These are phyloP conservation scores for Erebia palarica DNA, from an alignment of 2,888 invertebrate species.

Conservation along the genomic window DNA sequence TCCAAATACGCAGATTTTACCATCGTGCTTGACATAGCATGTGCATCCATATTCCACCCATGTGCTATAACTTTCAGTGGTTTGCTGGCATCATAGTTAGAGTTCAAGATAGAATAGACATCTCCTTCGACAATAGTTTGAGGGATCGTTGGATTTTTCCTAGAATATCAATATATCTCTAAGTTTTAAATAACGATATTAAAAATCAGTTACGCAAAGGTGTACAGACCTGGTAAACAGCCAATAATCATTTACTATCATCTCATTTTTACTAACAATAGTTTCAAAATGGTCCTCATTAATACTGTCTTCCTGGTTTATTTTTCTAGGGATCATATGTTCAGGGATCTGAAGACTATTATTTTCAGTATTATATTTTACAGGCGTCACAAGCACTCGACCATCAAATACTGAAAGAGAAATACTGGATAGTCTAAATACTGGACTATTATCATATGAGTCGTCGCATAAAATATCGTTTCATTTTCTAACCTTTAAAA, in stretches of 20 bases:
- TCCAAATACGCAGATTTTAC: slow-evolving; percentile 53
- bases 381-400: neutral
- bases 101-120: slow-evolving; percentile 47
- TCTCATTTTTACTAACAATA: slow-evolving; percentile 19
- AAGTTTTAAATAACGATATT: neutral
- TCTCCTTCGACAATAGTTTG: slow-evolving; percentile 51
- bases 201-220: neutral
- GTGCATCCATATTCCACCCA: slow-evolving; percentile 54
- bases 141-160: slow-evolving; percentile 46
- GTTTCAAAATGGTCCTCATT: neutral
- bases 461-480: neutral
- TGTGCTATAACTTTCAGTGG: slow-evolving; percentile 54
- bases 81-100: slow-evolving; percentile 49
- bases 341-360: neutral
- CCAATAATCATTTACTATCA: slow-evolving; percentile 35
- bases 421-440: neutral
- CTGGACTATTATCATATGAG: neutral
- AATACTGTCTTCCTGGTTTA: neutral
- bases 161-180: slow-evolving; percentile 26
- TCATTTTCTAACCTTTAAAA: neutral
- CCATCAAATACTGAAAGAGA: neutral
- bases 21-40: slow-evolving; percentile 44
- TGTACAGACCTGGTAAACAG: slow-evolving; percentile 37
- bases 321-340: neutral
- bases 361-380: neutral